Evolutionary conservation across 2,888 invertebrate species (phyloP).

Genomic region (Mimumesa dahlbomi): DNA sequence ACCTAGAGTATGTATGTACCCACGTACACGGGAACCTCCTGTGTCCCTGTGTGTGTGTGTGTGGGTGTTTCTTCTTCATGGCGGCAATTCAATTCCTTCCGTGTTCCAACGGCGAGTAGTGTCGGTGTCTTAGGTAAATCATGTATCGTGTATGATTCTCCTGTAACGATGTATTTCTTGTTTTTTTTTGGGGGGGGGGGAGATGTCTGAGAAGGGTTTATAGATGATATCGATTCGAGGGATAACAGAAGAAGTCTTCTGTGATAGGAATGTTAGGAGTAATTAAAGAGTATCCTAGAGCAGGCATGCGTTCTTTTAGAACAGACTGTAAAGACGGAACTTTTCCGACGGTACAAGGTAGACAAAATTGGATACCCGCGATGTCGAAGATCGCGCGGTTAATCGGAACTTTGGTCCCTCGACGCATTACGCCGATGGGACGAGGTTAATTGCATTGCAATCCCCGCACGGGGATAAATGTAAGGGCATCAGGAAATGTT

Average conservation of each 20-base stretch:
- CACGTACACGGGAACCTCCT: too few species aligned
- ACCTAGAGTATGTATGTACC: slow-evolving; percentile 3
- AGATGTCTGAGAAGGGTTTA: too few species aligned
- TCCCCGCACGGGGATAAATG: slow-evolving; percentile 5
- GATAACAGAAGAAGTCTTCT: too few species aligned
- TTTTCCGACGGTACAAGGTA: slow-evolving; percentile 16
- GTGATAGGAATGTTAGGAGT: too few species aligned
- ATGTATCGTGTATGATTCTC: slow-evolving; percentile 19
- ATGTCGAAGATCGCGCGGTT: slow-evolving; percentile 46
- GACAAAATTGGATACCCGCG: slow-evolving; percentile 24
- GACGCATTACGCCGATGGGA: slow-evolving; percentile 37
- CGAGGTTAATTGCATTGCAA: slow-evolving; percentile 57
- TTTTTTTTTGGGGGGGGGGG: too few species aligned
- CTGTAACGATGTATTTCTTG: slow-evolving; percentile 10
- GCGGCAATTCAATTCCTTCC: slow-evolving; percentile 28
- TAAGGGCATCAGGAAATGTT: slow-evolving; percentile 2
- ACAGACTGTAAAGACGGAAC: background rate
- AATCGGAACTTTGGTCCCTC: slow-evolving; percentile 43
- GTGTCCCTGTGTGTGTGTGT: background rate
- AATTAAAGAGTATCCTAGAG: too few species aligned
- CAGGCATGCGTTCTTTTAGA: too few species aligned
- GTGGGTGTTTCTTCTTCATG: slow-evolving; percentile 21
- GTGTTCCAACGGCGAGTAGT: background rate
- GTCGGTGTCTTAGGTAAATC: slow-evolving; percentile 8
- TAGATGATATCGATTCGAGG: too few species aligned